A percentile compares a stretch with the other conserved stretches of the same genome.
These are phyloP conservation scores for Megalopta genalis DNA, from an alignment of 1,140 invertebrate genomes.

Conservation along the genomic window DNA sequence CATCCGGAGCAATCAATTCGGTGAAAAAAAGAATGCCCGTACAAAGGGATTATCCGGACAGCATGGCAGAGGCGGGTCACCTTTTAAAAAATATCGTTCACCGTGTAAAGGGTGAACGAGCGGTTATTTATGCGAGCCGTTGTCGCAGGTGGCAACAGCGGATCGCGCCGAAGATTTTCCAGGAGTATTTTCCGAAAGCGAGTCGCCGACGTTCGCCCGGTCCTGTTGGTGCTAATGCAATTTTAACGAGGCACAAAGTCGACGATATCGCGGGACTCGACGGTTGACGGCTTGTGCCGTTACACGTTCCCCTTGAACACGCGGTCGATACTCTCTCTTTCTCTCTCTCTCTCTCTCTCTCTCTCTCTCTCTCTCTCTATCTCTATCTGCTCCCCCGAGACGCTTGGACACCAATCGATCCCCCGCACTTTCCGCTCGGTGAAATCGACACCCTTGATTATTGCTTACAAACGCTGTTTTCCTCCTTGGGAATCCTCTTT, in stretches of 20 bases:
- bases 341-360: too few relatives aligned
- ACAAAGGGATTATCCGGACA: too few relatives aligned
- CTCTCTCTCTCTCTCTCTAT: too few relatives aligned
- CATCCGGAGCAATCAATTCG: too few relatives aligned
- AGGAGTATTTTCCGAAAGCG: conserved; percentile 39
- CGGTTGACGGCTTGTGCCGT: conserved; percentile 28
- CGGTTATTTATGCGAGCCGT: too few relatives aligned
- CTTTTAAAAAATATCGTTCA: too few relatives aligned
- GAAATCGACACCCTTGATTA: conserved; percentile 38
- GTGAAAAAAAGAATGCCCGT: too few relatives aligned
- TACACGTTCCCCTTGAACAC: conserved; percentile 26
- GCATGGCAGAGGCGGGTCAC: too few relatives aligned
- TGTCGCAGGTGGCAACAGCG: too few relatives aligned
- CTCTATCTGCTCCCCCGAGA: neutral
- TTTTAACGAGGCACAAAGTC: conserved; percentile 65
- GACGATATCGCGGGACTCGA: conserved; percentile 52
- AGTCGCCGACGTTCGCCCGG: conserved; percentile 27
- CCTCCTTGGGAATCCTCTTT: neutral
- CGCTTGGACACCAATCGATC: conserved; percentile 24
- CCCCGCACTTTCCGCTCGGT: conserved; percentile 12
- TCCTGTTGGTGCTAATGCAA: conserved; percentile 56
- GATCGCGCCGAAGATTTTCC: neutral
- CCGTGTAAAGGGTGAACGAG: too few relatives aligned
- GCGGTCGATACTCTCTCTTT: conserved; percentile 21
- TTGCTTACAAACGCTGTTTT: neutral